Evolutionary conservation across 2,888 invertebrate genomes (phyloP).

Genomic region (Galeruca laticollis): DNA sequence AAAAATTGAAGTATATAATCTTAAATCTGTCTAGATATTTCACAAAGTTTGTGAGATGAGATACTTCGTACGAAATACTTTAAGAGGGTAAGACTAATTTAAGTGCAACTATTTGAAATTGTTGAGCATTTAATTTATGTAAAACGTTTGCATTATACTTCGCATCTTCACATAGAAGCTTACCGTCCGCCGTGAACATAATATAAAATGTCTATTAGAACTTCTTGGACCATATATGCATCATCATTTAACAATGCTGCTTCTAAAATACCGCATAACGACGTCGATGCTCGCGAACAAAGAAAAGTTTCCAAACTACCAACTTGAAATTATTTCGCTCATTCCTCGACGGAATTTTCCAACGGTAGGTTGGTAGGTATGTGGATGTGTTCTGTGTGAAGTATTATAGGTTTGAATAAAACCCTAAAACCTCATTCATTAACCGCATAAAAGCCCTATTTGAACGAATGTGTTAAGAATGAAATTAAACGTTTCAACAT

Average conservation of each 20-base stretch:
- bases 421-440: slow-evolving; percentile 36
- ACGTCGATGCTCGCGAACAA: slow-evolving; percentile 38
- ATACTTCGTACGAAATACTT: background rate
- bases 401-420: slow-evolving; percentile 42
- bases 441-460: slow-evolving; percentile 35
- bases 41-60: too few relatives aligned
- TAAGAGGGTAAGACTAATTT: background rate
- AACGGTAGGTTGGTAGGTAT: slow-evolving; percentile 33
- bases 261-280: slow-evolving; percentile 7
- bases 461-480: slow-evolving; percentile 35
- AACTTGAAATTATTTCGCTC: slow-evolving; percentile 41
- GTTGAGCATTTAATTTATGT: background rate
- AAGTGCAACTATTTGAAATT: background rate
- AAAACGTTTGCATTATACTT: background rate
- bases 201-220: slow-evolving; percentile 8
- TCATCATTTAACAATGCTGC: slow-evolving; percentile 9
- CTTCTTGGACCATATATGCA: slow-evolving; percentile 12
- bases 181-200: background rate
- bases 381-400: slow-evolving; percentile 40
- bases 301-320: slow-evolving; percentile 42
- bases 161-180: background rate
- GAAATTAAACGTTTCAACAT: slow-evolving; percentile 32
- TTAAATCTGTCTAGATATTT: too few relatives aligned
- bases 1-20: too few relatives aligned
- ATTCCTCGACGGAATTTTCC: slow-evolving; percentile 30